phyloP scores from a whole-genome alignment of 2,888 invertebrate species.

The Catocala fraxini region DNA sequence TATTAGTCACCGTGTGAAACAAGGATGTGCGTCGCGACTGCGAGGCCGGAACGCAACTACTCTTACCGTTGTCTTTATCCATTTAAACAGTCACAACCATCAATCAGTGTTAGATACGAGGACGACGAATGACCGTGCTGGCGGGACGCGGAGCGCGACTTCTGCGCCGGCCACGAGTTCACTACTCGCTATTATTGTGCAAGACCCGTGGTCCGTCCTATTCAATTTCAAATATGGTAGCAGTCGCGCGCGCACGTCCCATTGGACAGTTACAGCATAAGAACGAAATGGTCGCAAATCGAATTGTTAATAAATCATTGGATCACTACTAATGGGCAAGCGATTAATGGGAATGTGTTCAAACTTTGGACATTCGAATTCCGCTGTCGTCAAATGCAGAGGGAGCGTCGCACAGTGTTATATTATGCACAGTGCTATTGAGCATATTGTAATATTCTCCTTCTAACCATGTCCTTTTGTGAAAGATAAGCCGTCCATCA shows the following conservation, averaged over 20 bases:
- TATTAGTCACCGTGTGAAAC: slow-evolving; percentile 24
- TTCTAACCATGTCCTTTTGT: no score
- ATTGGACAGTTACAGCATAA: slow-evolving; percentile 71
- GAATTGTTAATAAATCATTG: slow-evolving; percentile 61
- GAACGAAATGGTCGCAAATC: slow-evolving; percentile 66
- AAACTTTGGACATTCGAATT: slow-evolving; percentile 23
- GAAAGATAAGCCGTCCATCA: no score
- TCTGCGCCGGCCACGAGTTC: slow-evolving; percentile 59
- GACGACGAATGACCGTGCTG: slow-evolving; percentile 36
- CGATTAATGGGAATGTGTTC: slow-evolving; percentile 36
- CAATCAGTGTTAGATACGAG: slow-evolving; percentile 40
- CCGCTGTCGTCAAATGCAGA: slow-evolving; percentile 5
- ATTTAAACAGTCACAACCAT: slow-evolving; percentile 48
- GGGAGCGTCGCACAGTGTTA: no score
- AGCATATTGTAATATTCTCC: no score
- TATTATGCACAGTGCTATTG: no score
- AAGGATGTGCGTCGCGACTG: slow-evolving; percentile 25
- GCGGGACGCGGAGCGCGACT: slow-evolving; percentile 47
- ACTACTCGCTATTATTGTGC: slow-evolving; percentile 81
- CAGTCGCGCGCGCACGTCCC: slow-evolving; percentile 74
- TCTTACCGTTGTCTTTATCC: slow-evolving; percentile 59
- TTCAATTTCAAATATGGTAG: slow-evolving; percentile 86
- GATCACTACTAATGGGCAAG: slow-evolving; percentile 38
- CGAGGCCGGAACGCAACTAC: slow-evolving; percentile 19
- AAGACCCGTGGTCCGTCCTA: slow-evolving; percentile 79